Evolutionary conservation across 2,113 vertebrate genomes (phyloP), one percentile per base, ranked within the genome.

Genomic region (Gallinago jamesoni): DNA sequence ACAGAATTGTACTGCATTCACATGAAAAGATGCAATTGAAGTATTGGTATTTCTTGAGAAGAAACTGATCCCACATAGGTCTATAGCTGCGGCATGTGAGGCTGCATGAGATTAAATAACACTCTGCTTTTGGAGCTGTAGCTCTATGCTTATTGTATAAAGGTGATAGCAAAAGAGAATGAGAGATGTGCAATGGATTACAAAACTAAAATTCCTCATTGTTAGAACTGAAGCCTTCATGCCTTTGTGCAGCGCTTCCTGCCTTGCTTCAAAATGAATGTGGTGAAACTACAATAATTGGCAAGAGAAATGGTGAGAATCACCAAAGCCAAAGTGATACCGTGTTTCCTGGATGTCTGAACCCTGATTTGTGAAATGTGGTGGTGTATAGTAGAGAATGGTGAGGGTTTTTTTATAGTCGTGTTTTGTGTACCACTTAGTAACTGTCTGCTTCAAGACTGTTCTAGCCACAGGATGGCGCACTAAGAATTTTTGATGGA

Each of bases 21-120:
- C 0, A 0, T 84, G n/a, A 31, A 62, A 39, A 78, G 11, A 6
- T 63, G 23, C 0, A 0, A 3, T 48, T 3, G 2, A 14, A 48
- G 6, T 12, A 12, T 23, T 92, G 48, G 8, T 37, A 6, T 8
- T 8, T 37, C n/a, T 27, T 10, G 3, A 7, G 8, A 20, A 72
- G 22, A 80, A 80, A 23, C 16, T 88, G 53, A 13, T 90, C 85
- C 27, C 30, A 30, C 6, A 3, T 18, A 31, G n/a, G 5, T 57
- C 47, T 60, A 7, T 21, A 43, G 24, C 33, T 62, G 30, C 50
- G 53, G 12, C 5, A 3, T 1, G 0, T 33, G n/a, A 63, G 17
- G 12, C 37, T 69, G 14, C 47, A 47, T 33, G 45, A 52, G 35
- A 23, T 55, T 77, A 59, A 68, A 48, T 4, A 59, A 25, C 9